Conservation (phyloP, 2,113 vertebrate species). For the Ceyx margarethae region DNA sequence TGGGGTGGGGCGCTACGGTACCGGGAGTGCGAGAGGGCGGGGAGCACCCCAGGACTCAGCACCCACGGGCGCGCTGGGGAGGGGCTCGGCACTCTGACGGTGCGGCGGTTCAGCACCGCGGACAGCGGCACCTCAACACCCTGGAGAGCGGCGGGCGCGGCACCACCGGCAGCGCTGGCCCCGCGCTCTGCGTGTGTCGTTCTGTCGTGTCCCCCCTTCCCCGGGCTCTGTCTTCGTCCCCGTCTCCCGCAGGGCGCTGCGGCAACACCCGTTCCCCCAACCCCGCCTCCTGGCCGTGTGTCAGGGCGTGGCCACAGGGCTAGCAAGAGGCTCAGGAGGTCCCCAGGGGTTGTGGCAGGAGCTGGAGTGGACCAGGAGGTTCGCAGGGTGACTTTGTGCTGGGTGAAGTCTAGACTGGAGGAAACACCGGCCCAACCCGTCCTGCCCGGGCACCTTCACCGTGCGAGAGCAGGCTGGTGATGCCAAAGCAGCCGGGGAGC, state of each 20-base stretch:
- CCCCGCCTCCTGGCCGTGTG: no score
- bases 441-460: neutral
- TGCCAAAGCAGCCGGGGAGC: fast-evolving
- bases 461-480: fast-evolving
- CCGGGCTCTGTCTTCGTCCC: neutral
- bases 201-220: no score
- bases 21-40: no score
- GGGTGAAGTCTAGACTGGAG: neutral
- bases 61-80: fast-evolving
- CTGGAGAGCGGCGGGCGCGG: neutral
- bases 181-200: neutral
- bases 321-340: neutral
- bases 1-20: neutral
- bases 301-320: fast-evolving
- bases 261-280: neutral
- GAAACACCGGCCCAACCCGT: fast-evolving
- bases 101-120: neutral
- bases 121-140: neutral
- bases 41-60: neutral
- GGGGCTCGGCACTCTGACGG: neutral
- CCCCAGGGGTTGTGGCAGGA: fast-evolving
- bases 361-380: neutral
- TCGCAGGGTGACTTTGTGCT: fast-evolving
- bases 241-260: neutral
- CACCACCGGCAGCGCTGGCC: neutral